phyloP scores from a whole-genome alignment of 2,888 invertebrate genomes.

The Heliconius ethilla region DNA sequence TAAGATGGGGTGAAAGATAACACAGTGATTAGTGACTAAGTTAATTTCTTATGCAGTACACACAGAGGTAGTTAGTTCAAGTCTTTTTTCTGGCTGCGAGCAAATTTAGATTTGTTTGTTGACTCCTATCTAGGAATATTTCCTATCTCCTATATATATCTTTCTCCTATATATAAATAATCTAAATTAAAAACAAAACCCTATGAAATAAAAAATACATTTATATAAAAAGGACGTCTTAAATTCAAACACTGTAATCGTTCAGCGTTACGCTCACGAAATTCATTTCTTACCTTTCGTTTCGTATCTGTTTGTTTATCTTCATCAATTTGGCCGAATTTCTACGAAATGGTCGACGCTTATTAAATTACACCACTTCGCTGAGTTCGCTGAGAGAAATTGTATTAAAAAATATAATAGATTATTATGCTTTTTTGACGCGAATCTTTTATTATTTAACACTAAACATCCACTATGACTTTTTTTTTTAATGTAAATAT shows the following conservation, averaged over 20 bases:
- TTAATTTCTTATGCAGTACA: neutral
- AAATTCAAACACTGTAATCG: constrained; percentile 21
- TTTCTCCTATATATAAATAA: no score
- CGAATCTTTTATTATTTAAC: neutral
- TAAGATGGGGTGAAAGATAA: neutral
- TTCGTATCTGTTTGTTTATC: constrained; percentile 30
- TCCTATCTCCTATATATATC: no score
- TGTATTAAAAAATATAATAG: constrained; percentile 30
- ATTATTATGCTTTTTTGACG: neutral
- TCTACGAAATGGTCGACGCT: constrained; percentile 24
- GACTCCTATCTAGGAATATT: no score
- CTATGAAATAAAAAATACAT: no score
- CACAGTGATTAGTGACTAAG: neutral
- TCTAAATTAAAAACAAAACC: no score
- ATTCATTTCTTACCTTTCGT: constrained; percentile 17
- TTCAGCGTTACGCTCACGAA: constrained; percentile 5
- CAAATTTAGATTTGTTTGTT: no score
- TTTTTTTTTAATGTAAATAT: neutral
- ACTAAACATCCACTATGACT: neutral
- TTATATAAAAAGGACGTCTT: constrained; percentile 4
- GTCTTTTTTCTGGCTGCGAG: no score
- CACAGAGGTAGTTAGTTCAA: no score
- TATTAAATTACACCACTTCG: constrained; percentile 41
- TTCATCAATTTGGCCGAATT: constrained; percentile 27
- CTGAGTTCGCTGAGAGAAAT: constrained; percentile 29